Evolutionary conservation across 2,113 vertebrate species (phyloP).

Genomic region (Lamprologus sp.): DNA sequence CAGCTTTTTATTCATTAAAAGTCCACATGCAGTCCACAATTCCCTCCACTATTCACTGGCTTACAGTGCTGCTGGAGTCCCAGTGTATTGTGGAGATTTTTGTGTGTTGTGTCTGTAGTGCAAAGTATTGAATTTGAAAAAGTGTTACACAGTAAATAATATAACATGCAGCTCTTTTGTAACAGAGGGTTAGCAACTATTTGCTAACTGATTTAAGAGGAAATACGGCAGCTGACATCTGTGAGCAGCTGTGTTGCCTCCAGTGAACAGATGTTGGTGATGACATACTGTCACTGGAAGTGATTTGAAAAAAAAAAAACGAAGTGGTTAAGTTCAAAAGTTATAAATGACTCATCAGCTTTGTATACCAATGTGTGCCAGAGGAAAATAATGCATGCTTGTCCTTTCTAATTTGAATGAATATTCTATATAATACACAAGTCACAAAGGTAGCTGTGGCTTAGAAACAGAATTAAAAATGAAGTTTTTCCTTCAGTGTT

Average conservation of each 20-base stretch:
- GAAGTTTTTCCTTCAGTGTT: not conserved
- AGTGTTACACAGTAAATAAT: not conserved
- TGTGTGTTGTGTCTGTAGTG: not conserved
- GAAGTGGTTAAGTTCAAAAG: not conserved
- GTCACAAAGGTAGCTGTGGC: not conserved
- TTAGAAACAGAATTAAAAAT: not conserved
- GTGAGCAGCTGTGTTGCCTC: not conserved
- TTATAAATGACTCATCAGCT: not conserved
- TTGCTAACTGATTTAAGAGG: not conserved
- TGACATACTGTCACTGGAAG: not conserved
- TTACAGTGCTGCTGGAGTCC: not conserved
- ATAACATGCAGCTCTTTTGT: not conserved
- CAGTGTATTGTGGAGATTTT: not conserved
- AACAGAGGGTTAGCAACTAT: not conserved
- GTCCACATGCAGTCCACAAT: not conserved
- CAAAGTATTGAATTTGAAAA: not conserved
- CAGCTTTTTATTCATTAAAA: not conserved
- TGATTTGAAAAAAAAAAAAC: rapidly evolving
- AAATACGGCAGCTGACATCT: not conserved
- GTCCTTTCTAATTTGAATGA: not conserved
- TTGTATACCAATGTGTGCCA: not conserved
- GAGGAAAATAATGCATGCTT: not conserved
- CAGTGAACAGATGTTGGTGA: not conserved
- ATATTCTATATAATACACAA: not conserved
- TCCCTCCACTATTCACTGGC: not conserved